Conservation (phyloP, 2,888 invertebrate genomes). For the Chrysina gloriosa region DNA sequence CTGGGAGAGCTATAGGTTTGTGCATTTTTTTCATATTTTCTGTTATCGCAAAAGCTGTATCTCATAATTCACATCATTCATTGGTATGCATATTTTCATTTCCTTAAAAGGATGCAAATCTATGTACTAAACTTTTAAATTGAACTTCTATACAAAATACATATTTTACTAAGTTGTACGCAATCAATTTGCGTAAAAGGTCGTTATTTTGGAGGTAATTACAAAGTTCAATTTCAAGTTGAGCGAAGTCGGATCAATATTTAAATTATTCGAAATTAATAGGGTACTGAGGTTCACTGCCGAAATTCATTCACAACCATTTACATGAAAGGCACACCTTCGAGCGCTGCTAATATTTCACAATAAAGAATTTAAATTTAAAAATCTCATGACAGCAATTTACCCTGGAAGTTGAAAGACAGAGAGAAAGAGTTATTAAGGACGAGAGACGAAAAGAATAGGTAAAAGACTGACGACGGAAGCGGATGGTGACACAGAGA, state of each 20-base stretch:
- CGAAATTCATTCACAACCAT: conserved; percentile 16
- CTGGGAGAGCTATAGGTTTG: no score
- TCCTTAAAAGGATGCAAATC: no score
- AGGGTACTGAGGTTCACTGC: conserved; percentile 6
- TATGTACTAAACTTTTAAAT: no score
- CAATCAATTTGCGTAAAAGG: no score
- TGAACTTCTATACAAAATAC: no score
- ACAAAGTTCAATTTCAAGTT: background rate
- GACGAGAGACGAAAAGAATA: background rate
- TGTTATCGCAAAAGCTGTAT: no score
- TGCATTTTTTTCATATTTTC: no score
- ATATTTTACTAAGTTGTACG: no score
- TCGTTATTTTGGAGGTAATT: conserved; percentile 4
- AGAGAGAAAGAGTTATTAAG: background rate
- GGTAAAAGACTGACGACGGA: background rate
- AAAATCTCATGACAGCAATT: conserved; percentile 32
- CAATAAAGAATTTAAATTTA: conserved; percentile 42
- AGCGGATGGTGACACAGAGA: background rate
- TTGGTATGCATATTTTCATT: no score
- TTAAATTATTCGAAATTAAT: conserved; percentile 29
- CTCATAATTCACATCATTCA: no score
- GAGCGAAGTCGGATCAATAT: conserved; percentile 4
- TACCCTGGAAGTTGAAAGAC: background rate
- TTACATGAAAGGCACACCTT: conserved; percentile 19
- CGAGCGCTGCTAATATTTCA: conserved; percentile 33